phyloP scores from a whole-genome alignment of 2,888 invertebrate genomes.

The Melangyna quadrimaculata region DNA sequence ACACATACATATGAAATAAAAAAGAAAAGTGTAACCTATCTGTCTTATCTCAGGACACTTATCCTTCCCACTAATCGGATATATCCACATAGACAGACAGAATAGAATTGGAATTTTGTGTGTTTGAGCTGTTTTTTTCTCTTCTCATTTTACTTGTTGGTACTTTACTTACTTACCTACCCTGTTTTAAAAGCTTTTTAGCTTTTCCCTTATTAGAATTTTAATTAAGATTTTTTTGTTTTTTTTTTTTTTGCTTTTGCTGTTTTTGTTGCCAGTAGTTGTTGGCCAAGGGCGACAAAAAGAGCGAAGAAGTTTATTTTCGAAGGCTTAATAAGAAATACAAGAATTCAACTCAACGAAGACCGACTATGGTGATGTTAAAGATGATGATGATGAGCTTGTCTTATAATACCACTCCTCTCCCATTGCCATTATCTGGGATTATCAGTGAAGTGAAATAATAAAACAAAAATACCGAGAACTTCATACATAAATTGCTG shows the following conservation, averaged over 20 bases:
- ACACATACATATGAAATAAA: no score
- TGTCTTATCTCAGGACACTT: conserved; percentile 46
- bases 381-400: neutral
- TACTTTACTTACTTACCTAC: neutral
- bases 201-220: conserved; percentile 36
- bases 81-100: conserved; percentile 57
- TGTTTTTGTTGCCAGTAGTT: neutral
- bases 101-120: conserved; percentile 42
- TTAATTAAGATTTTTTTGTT: conserved; percentile 20
- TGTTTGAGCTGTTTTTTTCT: conserved; percentile 9
- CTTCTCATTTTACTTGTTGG: neutral
- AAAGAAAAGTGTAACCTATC: neutral
- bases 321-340: neutral
- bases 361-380: neutral
- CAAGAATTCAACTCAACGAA: neutral
- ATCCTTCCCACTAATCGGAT: conserved; percentile 56
- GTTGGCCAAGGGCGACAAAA: neutral
- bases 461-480: conserved; percentile 37
- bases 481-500: conserved; percentile 3
- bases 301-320: conserved; percentile 9
- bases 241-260: neutral
- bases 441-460: conserved; percentile 46
- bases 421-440: neutral
- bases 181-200: conserved; percentile 31
- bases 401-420: neutral